A percentile compares a stretch with the other conserved stretches of the same genome.
Conservation (phyloP, 2,888 invertebrate species). For the Agrenia bidenticulata region DNA sequence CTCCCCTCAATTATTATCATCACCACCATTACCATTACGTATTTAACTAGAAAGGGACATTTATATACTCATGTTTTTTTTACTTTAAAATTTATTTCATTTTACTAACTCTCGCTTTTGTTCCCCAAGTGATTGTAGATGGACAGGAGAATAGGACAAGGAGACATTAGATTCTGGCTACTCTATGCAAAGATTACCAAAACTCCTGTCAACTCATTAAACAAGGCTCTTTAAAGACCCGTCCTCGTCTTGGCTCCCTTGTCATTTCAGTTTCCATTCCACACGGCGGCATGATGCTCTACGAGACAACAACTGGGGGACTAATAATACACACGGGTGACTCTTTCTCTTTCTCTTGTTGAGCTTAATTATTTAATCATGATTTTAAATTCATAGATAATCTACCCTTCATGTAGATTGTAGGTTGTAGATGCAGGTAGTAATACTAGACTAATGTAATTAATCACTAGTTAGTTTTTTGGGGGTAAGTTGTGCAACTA, state of each 20-base stretch:
- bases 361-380: constrained; percentile 3
- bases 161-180: not conserved
- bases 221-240: not conserved
- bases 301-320: not conserved
- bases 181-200: too few relatives aligned
- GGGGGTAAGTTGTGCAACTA: too few relatives aligned
- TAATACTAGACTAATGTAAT: too few relatives aligned
- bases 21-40: too few relatives aligned
- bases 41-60: constrained; percentile 3
- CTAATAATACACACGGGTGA: not conserved
- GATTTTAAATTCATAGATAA: not conserved
- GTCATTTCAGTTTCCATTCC: too few relatives aligned
- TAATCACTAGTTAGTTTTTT: too few relatives aligned
- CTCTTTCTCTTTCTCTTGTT: not conserved
- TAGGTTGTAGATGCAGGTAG: too few relatives aligned
- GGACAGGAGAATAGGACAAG: constrained; percentile 6
- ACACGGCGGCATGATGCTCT: not conserved
- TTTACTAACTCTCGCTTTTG: constrained; percentile 9
- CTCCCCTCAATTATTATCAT: too few relatives aligned
- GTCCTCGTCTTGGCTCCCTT: too few relatives aligned
- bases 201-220: too few relatives aligned
- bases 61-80: not conserved
- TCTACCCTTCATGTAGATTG: too few relatives aligned
- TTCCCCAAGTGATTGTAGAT: not conserved
- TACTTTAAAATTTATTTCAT: not conserved